These are phyloP conservation scores for Agrypnus murinus DNA, from an alignment of 2,888 invertebrate species.

Conservation along the genomic window DNA sequence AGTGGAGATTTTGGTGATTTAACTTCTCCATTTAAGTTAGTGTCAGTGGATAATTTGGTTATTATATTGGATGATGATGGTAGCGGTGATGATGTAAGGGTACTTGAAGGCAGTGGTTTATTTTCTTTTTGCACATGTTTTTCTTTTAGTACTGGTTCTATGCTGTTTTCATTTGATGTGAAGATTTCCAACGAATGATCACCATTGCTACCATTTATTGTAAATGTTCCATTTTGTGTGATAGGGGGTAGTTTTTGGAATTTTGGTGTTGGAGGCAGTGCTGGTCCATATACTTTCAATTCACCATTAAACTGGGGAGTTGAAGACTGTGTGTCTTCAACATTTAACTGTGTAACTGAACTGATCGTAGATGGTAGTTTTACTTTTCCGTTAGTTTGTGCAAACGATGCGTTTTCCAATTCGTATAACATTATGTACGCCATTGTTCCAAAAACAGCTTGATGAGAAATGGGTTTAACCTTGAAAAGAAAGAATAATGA, in stretches of 20 bases:
- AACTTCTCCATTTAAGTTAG: slow-evolving; percentile 14
- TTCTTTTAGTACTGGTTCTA: slow-evolving; percentile 36
- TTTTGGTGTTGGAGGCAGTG: slow-evolving; percentile 63
- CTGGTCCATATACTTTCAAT: slow-evolving; percentile 68
- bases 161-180: slow-evolving; percentile 45
- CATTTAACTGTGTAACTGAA: slow-evolving; percentile 39
- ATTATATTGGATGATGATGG: background rate
- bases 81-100: slow-evolving; percentile 8
- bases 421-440: slow-evolving; percentile 97
- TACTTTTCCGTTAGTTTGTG: slow-evolving; percentile 67
- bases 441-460: slow-evolving; percentile 87
- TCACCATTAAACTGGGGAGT: slow-evolving; percentile 58
- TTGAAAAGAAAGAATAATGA: slow-evolving; percentile 57
- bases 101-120: slow-evolving; percentile 40
- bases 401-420: slow-evolving; percentile 66
- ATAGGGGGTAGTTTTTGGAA: slow-evolving; percentile 44
- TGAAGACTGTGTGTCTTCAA: slow-evolving; percentile 48
- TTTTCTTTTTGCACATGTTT: slow-evolving; percentile 45
- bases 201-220: slow-evolving; percentile 44
- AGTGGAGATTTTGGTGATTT: slow-evolving; percentile 19
- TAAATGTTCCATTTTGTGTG: slow-evolving; percentile 34
- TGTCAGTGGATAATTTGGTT: background rate
- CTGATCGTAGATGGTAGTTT: slow-evolving; percentile 70
- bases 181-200: slow-evolving; percentile 29
- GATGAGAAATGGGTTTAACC: slow-evolving; percentile 82